Base-by-base conservation (phyloP, 2,888 invertebrate species). In the Eupithecia insigniata region DNA sequence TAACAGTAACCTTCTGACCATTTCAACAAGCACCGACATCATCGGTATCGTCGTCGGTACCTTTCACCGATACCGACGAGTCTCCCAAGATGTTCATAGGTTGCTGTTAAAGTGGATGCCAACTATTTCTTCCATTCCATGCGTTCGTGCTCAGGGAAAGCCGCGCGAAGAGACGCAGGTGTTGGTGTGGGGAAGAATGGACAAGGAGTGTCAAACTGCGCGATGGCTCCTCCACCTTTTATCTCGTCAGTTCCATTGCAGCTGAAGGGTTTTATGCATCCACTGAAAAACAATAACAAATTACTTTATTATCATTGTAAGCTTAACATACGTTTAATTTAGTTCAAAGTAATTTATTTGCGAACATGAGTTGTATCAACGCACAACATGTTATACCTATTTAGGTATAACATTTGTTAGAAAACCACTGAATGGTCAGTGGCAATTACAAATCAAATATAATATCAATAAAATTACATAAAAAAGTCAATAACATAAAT, bases 241-340 rank as follows among this genome's bases (percentile, higher is more conserved):
- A 72, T 6, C 1, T n/a, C 65, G 6, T 72, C 72, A 10, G 77
- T 77, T 5, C 73, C 75, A 22, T 77, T 75, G 72, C 75, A 77
- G 0, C 64, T 46, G 10, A 77, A 73, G 0, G 87, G 87, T 22
- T 82, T 83, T 0, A 81, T 51, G 67, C 89, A 89, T 0, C 89
- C 89, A 69, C 85, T 72, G 66, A 18, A 30, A 72, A 32, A 39
- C 6, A 65, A 39, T 2, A n/a, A n/a, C 16, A 22, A 55, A 8
- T 26, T n/a, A n/a, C n/a, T 55, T 55, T 18, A 55, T 10, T 8
- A 8, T 26, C n/a, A n/a, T n/a, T n/a, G n/a, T n/a, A n/a, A n/a
- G n/a, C n/a, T n/a, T n/a, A n/a, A n/a, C n/a, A n/a, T n/a, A n/a
- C n/a, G n/a, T n/a, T n/a, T n/a, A n/a, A n/a, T n/a, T n/a, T n/a